Base-by-base conservation (phyloP, 2,113 vertebrate genomes). In the Pyxicephalus adspersus region DNA sequence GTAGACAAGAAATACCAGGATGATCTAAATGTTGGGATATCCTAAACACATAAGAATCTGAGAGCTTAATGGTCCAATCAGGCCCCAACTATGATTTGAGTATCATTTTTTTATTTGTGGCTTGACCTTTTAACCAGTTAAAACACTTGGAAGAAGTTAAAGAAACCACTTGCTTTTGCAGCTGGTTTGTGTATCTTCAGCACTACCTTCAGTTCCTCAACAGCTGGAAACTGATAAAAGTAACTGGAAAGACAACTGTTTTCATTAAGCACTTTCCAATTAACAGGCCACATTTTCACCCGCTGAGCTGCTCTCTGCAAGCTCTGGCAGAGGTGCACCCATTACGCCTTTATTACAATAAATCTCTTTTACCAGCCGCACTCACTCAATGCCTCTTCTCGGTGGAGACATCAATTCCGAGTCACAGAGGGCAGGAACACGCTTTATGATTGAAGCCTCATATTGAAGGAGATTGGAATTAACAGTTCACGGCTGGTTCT, bases 211-310 rank as follows among this genome's bases (percentile, higher is more conserved):
- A 13, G 54, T 71, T 29, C 28, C 51, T 55, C 68, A 28, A 26
- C 51, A 52, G 29, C 51, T 28, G 16, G 74, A 61, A 51, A 63
- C 55, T 76, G 58, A 76, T 63, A 64, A 61, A 76, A 64, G 55
- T 64, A 77, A 31, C 50, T 66, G 11, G 50, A 77, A 57, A 77
- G 55, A 77, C 76, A 66, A 64, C 63, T 77, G 76, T 77, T 77
- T 77, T 29, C 76, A 77, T 77, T 77, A 77, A 77, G 76, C 76
- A 55, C 45, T 52, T 77, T 77, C 76, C 76, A 77, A 77, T 77
- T 77, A 77, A 54, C 76, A 77, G 55, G 63, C 54, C 16, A 26
- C 76, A 63, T 52, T 20, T 20, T 77, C 61, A 77, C 76, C 76
- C 66, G 76, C 76, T 66, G 76, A 4, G 76, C 45, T 7, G 29